Evolutionary conservation across 92 coral and sea anemone species (phyloP).

Genomic region (Paramuricea clavata): DNA sequence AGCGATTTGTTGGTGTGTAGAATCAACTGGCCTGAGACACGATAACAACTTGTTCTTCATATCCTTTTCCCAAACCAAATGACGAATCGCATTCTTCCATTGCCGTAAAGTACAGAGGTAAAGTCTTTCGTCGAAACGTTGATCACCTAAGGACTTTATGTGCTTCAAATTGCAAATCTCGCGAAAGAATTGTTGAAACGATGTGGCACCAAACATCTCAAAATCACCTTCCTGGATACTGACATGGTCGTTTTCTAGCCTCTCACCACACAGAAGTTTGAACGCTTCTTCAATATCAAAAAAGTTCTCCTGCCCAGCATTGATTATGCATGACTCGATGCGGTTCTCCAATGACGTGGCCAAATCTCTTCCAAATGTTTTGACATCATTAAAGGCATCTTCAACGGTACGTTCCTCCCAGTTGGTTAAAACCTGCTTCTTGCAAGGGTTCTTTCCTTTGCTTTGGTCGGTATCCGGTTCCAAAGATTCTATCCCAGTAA

Average conservation of each 20-base stretch:
- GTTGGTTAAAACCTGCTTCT: background rate
- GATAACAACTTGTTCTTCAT: background rate
- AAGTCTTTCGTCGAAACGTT: background rate
- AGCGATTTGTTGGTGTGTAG: slow-evolving; percentile 1
- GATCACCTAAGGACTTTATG: background rate
- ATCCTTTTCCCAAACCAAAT: background rate
- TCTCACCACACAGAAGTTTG: background rate
- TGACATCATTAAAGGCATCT: background rate
- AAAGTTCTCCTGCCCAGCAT: background rate
- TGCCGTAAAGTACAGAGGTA: background rate
- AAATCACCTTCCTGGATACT: background rate
- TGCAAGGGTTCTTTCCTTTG: slow-evolving; percentile 3
- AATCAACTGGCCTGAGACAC: background rate
- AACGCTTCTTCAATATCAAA: background rate
- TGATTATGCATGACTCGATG: background rate
- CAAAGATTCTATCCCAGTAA: background rate
- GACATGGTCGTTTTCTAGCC: background rate
- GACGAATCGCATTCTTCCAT: background rate
- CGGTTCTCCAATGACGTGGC: background rate
- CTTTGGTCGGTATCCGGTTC: background rate
- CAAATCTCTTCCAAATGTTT: background rate
- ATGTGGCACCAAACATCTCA: slow-evolving; percentile 1
- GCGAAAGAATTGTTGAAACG: background rate
- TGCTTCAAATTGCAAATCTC: background rate
- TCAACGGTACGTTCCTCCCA: slow-evolving; percentile 26